These are phyloP conservation scores for Echiichthys vipera DNA, from an alignment of 2,797 vertebrate species.

Conservation along the genomic window DNA sequence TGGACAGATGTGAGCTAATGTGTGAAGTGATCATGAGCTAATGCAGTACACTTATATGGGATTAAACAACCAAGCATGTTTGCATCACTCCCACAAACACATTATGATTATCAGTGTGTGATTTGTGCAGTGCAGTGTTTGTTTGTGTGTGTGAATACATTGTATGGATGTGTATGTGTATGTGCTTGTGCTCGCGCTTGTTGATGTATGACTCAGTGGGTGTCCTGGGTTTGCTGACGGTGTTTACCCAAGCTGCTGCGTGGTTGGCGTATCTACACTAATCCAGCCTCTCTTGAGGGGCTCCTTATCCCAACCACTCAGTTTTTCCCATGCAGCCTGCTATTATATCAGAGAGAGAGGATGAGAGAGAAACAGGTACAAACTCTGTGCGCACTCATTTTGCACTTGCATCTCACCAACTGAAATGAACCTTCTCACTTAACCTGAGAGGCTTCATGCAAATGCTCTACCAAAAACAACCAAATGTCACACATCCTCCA, in stretches of 20 bases:
- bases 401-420: slow-evolving; percentile 43
- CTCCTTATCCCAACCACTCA: slow-evolving; percentile 71
- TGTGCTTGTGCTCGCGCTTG: not conserved
- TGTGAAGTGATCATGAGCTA: slow-evolving; percentile 17
- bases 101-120: slow-evolving; percentile 19
- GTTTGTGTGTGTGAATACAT: slow-evolving; percentile 31
- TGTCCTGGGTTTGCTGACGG: slow-evolving; percentile 69
- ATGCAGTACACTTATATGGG: slow-evolving; percentile 21
- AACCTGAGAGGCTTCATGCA: slow-evolving; percentile 57
- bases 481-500: slow-evolving; percentile 47
- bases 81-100: slow-evolving; percentile 4
- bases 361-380: slow-evolving; percentile 55
- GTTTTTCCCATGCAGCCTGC: slow-evolving; percentile 60
- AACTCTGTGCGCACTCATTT: slow-evolving; percentile 27
- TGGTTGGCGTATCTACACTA: slow-evolving; percentile 78
- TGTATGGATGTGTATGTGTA: slow-evolving; percentile 2
- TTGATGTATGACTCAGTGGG: slow-evolving; percentile 66
- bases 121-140: slow-evolving; percentile 8
- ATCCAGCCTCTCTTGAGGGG: slow-evolving; percentile 77
- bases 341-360: slow-evolving; percentile 63
- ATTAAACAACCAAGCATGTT: slow-evolving; percentile 21
- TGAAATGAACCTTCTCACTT: slow-evolving; percentile 68
- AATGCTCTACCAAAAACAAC: slow-evolving; percentile 52
- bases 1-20: slow-evolving; percentile 6
- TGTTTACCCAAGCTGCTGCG: slow-evolving; percentile 78